phyloP scores from a whole-genome alignment of 2,113 vertebrate genomes.

The Ictalurus punctatus region DNA sequence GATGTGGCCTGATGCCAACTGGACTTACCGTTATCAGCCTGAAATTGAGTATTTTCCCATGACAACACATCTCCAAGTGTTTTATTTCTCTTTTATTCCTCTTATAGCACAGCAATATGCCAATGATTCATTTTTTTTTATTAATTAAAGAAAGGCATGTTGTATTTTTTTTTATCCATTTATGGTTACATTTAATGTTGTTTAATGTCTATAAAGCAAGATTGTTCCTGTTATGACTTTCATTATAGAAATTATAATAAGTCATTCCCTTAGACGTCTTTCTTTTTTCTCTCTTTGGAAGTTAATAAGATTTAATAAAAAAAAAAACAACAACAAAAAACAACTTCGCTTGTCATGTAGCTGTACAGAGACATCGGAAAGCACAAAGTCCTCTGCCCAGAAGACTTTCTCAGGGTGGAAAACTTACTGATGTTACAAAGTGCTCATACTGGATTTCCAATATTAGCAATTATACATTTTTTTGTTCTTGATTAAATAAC shows the following conservation, averaged over 20 bases:
- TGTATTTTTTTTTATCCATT: background rate
- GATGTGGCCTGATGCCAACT: background rate
- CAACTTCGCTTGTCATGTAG: too few species aligned
- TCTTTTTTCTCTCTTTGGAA: too few species aligned
- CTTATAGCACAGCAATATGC: background rate
- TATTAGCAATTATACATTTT: background rate
- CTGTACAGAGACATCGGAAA: too few species aligned
- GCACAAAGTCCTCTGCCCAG: too few species aligned
- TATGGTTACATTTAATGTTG: background rate
- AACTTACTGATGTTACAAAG: background rate
- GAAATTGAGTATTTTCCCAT: background rate
- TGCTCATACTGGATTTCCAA: background rate
- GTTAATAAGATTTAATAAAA: background rate
- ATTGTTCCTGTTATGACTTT: too few species aligned
- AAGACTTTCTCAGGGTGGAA: background rate
- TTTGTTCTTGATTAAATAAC: background rate
- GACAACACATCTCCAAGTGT: background rate
- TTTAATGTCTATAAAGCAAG: background rate
- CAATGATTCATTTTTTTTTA: background rate
- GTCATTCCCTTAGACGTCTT: too few species aligned
- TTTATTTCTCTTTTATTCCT: background rate
- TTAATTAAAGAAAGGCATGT: background rate
- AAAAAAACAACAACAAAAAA: too few species aligned
- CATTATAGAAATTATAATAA: too few species aligned
- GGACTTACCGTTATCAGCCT: background rate